A percentile compares a stretch with the other conserved stretches of the same genome.
phyloP scores from a whole-genome alignment of 2,888 invertebrate species.

The Limnephilus lunatus region DNA sequence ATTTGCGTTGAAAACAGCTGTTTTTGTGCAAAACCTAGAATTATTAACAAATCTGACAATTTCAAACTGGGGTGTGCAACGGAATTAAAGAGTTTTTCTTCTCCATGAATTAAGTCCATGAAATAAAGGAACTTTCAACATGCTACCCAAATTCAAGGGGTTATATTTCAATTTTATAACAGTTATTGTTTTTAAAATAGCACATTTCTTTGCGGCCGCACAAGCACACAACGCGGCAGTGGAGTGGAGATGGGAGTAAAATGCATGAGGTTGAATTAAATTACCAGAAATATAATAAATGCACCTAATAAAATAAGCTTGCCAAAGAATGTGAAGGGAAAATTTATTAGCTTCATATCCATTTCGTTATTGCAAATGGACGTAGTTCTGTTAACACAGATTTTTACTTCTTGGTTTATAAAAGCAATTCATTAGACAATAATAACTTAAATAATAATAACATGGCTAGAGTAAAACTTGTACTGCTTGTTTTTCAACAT shows the following conservation, averaged over 20 bases:
- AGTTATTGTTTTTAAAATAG: slow-evolving; percentile 58
- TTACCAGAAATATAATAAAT: slow-evolving; percentile 52
- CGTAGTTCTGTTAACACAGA: background rate
- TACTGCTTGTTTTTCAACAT: background rate
- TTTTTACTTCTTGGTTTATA: background rate
- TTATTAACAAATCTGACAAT: no score
- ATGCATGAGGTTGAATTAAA: slow-evolving; percentile 61
- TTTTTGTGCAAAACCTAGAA: no score
- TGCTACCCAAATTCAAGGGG: slow-evolving; percentile 55
- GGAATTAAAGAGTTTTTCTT: background rate
- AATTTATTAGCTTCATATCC: slow-evolving; percentile 38
- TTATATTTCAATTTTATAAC: slow-evolving; percentile 61
- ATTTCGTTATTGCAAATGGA: slow-evolving; percentile 9
- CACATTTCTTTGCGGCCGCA: slow-evolving; percentile 32
- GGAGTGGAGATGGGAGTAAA: slow-evolving; percentile 20
- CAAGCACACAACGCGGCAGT: background rate
- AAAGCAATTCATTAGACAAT: background rate
- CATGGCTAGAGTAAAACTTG: background rate
- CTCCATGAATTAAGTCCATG: background rate
- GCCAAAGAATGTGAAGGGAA: slow-evolving; percentile 46
- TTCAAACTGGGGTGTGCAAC: no score
- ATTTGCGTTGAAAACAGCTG: no score
- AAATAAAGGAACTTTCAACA: background rate
- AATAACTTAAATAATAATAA: background rate
- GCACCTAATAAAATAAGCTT: slow-evolving; percentile 54